Evolutionary conservation across 35 echinoderm and acorn worm genomes (phyloP), one percentile per base, ranked within the genome.

Genomic region (Nesometra sesokonis): DNA sequence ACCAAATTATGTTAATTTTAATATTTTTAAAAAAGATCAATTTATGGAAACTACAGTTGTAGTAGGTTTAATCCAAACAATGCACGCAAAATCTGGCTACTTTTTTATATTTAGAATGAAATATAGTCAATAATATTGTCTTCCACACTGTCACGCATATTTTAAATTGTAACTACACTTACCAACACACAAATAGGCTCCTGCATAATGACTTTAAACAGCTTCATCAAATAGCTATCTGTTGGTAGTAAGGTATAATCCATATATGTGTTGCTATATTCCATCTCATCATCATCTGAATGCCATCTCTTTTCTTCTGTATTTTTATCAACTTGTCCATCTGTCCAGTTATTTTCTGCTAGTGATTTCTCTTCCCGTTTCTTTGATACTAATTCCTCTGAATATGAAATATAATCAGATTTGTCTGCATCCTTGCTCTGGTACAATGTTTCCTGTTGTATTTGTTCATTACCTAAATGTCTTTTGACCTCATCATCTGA

Each of bases 161-260:
- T 4, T 43, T 15, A 43, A 43, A 43, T 15, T 7, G 15, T 43
- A 7, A 83, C 33, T 30, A 7, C 3, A 86, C 94, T 90, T 82
- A 97, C 94, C 83, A 97, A 80, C 19, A 97, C 94, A 77, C 88
- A 97, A 82, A 88, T 89, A 32, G 89, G 86, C 80, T 97, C 94
- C 32, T 86, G 86, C 57, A 93, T 84, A 88, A 97, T 93, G 8
- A 92, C 37, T 57, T 92, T 92, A 11, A 90, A 78, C 35, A 93
- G 57, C 81, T 93, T 97, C 17, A 97, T 19, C 17, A 85, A 46
- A 17, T 89, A 76, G 52, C 81, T 47, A 34, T 97, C 94, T 11
- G 9, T 17, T 67, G 11, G 11, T 19, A 67, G 23, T 27, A 67
- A 67, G 8, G 52, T 67, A 67, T 67, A 67, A 27, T 67, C 52